phyloP scores from a whole-genome alignment of 2,113 vertebrate species.

The Nibea albiflora region DNA sequence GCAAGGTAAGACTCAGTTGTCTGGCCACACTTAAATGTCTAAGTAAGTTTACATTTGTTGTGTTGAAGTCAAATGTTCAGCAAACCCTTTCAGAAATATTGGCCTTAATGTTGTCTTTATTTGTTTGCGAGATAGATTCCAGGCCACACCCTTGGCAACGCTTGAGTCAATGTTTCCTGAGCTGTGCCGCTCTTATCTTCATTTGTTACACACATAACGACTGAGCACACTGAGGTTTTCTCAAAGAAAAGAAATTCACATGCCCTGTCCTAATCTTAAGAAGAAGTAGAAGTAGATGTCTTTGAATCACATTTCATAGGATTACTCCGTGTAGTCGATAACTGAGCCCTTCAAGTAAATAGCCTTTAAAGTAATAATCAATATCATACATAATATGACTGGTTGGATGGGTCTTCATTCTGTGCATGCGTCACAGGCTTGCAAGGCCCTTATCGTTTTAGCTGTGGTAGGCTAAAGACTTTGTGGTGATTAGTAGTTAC shows the following conservation, averaged over 20 bases:
- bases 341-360: neutral
- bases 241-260: neutral
- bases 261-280: neutral
- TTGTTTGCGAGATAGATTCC: constrained; percentile 8
- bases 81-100: neutral
- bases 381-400: neutral
- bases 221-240: neutral
- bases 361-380: neutral
- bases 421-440: neutral
- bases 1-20: neutral
- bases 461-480: neutral
- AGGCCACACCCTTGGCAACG: constrained; percentile 40
- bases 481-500: neutral
- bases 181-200: constrained; percentile 11
- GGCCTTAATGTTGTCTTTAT: constrained; percentile 2
- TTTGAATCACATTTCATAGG: neutral
- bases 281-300: neutral
- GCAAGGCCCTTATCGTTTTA: neutral
- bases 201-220: neutral
- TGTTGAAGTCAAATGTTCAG: constrained; percentile 2
- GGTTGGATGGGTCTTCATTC: neutral
- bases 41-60: neutral
- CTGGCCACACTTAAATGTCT: neutral
- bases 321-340: neutral
- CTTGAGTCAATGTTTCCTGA: constrained; percentile 14